phyloP scores from a whole-genome alignment of 2,888 invertebrate species.

The Apamea anceps region DNA sequence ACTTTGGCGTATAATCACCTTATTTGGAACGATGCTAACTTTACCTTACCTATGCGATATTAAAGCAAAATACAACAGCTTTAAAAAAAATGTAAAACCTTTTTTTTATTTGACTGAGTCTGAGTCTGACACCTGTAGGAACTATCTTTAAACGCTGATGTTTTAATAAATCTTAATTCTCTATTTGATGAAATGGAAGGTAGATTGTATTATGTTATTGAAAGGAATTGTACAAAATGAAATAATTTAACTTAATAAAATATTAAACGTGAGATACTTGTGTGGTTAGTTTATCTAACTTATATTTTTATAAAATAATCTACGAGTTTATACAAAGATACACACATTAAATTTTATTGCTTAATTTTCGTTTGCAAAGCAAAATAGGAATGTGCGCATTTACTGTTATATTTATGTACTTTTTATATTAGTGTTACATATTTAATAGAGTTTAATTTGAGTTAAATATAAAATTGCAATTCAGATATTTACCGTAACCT shows the following conservation, averaged over 20 bases:
- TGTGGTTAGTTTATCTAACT: background rate
- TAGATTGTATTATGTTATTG: background rate
- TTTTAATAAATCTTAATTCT: background rate
- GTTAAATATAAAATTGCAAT: background rate
- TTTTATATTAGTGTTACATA: background rate
- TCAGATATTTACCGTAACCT: background rate
- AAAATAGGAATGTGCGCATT: conserved; percentile 45
- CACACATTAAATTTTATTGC: conserved; percentile 38
- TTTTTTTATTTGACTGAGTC: too few relatives aligned
- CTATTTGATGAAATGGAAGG: conserved; percentile 15
- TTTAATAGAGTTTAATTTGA: too few relatives aligned
- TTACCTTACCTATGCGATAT: conserved; percentile 19
- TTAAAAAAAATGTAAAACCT: too few relatives aligned
- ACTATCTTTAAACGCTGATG: conserved; percentile 44
- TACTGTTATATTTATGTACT: background rate
- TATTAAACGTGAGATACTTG: background rate
- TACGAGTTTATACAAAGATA: conserved; percentile 16
- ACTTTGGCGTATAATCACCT: conserved; percentile 65
- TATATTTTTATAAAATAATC: background rate
- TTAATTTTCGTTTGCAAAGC: conserved; percentile 31
- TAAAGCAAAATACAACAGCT: conserved; percentile 33
- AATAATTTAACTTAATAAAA: conserved; percentile 2
- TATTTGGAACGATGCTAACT: conserved; percentile 47
- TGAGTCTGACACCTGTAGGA: conserved; percentile 24
- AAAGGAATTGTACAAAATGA: background rate